phyloP scores from a whole-genome alignment of 1,140 invertebrate species.

The Eueides isabella region DNA sequence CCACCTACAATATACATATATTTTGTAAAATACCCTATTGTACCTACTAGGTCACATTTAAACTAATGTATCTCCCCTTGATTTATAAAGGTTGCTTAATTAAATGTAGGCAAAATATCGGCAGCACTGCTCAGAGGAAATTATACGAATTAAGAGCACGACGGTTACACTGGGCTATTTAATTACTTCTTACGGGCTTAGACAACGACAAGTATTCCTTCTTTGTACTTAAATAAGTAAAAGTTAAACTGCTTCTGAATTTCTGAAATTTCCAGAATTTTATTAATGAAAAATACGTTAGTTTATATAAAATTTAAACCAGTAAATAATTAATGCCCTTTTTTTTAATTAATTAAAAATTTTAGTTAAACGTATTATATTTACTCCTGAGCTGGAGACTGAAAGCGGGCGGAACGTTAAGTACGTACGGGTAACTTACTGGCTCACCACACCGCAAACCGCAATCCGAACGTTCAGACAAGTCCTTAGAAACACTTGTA shows the following conservation, averaged over 20 bases:
- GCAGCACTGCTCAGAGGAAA: constrained; percentile 46
- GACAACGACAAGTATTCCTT: not conserved
- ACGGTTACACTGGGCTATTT: constrained; percentile 4
- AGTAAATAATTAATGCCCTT: not conserved
- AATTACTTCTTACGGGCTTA: constrained; percentile 7
- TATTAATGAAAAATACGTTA: too few relatives aligned
- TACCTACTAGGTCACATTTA: constrained; percentile 50
- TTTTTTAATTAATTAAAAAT: not conserved
- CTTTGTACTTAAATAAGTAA: not conserved
- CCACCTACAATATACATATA: not conserved
- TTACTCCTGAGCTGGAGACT: not conserved
- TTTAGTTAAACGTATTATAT: not conserved
- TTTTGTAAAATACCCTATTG: constrained; percentile 45
- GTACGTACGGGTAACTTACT: not conserved
- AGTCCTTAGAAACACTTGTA: not conserved
- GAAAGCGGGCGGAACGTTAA: not conserved
- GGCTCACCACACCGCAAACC: constrained; percentile 4
- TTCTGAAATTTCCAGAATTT: too few relatives aligned
- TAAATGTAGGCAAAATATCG: constrained; percentile 65
- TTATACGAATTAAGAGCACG: constrained; percentile 47
- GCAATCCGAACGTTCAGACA: not conserved
- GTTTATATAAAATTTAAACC: not conserved
- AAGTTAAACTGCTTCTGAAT: too few relatives aligned
- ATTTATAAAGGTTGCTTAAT: constrained; percentile 70
- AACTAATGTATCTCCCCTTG: constrained; percentile 69